Percentiles rank a stretch among this genome's conserved stretches.
Evolutionary conservation across 2,797 vertebrate genomes (phyloP).

Genomic region (Hydrophis major): DNA sequence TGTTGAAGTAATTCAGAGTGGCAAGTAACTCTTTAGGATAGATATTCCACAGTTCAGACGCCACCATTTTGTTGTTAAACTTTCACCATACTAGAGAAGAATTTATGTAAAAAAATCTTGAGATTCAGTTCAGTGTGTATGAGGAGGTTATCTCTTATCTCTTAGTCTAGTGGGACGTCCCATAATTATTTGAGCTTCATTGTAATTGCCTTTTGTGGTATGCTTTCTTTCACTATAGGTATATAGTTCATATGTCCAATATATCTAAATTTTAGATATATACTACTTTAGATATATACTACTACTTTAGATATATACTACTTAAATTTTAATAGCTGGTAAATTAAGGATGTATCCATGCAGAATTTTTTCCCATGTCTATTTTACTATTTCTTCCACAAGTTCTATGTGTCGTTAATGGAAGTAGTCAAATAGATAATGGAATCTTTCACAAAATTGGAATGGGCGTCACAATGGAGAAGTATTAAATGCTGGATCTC

Average conservation of each 20-base stretch:
- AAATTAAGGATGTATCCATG: neutral
- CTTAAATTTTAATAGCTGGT: neutral
- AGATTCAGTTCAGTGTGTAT: neutral
- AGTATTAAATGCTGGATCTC: neutral
- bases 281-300: too few species aligned
- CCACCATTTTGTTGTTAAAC: neutral
- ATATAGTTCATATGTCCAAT: neutral
- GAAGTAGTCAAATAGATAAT: neutral
- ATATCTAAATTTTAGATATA: neutral
- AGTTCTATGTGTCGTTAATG: neutral
- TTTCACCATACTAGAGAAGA: neutral
- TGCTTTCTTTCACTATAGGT: neutral
- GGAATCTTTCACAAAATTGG: neutral
- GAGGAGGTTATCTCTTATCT: neutral
- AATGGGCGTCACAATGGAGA: neutral
- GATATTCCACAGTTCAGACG: neutral
- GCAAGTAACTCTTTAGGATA: neutral
- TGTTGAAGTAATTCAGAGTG: neutral
- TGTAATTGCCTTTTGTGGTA: slow-evolving; percentile 28
- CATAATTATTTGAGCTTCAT: neutral
- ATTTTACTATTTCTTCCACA: neutral
- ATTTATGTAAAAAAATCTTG: neutral
- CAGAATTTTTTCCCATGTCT: neutral
- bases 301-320: too few species aligned
- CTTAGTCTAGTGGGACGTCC: neutral